These are phyloP conservation scores for Synanceia verrucosa DNA, from an alignment of 2,797 vertebrate species.

Conservation along the genomic window DNA sequence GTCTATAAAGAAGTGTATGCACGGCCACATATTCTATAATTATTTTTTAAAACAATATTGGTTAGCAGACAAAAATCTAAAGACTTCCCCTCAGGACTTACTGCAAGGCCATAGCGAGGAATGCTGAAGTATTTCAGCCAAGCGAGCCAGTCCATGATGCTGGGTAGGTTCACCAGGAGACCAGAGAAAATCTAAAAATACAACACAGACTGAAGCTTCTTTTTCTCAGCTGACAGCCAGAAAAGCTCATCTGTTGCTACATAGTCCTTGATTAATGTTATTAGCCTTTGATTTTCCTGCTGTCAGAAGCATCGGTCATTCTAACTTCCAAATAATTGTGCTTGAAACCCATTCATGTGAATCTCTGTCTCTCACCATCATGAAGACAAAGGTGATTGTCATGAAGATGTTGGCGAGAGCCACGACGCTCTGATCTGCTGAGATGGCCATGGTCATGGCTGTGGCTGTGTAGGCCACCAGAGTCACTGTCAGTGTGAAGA, in stretches of 20 bases:
- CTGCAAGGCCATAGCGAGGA: constrained; percentile 89
- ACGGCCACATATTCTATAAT: not conserved
- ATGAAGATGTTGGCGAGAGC: constrained; percentile 89
- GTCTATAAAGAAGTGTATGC: not conserved
- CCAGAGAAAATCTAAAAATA: constrained; percentile 90
- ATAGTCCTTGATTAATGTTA: not conserved
- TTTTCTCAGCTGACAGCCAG: not conserved
- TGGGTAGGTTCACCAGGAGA: constrained; percentile 91
- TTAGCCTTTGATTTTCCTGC: not conserved
- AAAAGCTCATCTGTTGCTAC: not conserved
- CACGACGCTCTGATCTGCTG: constrained; percentile 88
- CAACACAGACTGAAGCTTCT: not conserved
- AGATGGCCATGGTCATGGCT: constrained; percentile 90
- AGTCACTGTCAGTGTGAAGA: constrained; percentile 87
- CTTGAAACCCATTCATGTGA: not conserved
- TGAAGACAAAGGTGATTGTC: constrained; percentile 90
- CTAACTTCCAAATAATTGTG: not conserved
- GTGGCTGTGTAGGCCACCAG: constrained; percentile 89
- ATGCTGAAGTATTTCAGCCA: constrained; percentile 97
- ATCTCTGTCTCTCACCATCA: constrained; percentile 87
- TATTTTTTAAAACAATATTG: too few relatives aligned
- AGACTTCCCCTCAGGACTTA: constrained; percentile 72
- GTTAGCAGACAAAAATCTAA: too few relatives aligned
- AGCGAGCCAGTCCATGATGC: constrained; percentile 86
- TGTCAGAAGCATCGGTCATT: not conserved